Evolutionary conservation across 2,888 invertebrate genomes (phyloP).

Genomic region (Halocaridina rubra): DNA sequence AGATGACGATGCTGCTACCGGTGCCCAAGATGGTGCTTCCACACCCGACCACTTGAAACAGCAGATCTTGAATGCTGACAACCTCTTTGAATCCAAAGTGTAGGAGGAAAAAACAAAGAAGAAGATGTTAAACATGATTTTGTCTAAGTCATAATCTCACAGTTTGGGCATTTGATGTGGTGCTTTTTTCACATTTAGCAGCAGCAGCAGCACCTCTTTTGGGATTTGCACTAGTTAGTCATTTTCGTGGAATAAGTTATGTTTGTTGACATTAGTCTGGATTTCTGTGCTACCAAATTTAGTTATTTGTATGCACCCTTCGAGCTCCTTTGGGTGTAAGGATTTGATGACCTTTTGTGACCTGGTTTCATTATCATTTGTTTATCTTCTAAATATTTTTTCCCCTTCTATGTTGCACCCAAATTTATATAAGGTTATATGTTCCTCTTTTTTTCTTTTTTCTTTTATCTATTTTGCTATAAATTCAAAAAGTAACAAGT

Average conservation of each 20-base stretch:
- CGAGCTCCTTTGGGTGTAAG: too few species aligned
- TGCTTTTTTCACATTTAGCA: constrained; percentile 32
- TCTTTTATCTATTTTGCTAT: too few species aligned
- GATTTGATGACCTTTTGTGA: too few species aligned
- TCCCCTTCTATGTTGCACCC: too few species aligned
- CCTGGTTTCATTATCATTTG: too few species aligned
- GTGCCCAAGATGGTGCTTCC: constrained; percentile 26
- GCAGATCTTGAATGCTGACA: constrained; percentile 59
- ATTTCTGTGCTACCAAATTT: constrained; percentile 14
- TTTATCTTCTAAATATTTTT: too few species aligned
- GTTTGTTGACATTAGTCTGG: constrained; percentile 24
- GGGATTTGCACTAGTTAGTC: constrained; percentile 8
- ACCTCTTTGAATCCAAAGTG: constrained; percentile 61
- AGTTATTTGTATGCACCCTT: too few species aligned
- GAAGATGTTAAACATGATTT: neutral
- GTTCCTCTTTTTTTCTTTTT: too few species aligned
- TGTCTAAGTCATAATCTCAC: constrained; percentile 5
- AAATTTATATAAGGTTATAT: too few species aligned
- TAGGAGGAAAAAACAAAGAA: too few species aligned
- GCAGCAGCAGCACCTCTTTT: constrained; percentile 33
- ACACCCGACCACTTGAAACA: constrained; percentile 54
- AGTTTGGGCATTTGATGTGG: neutral
- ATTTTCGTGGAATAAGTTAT: constrained; percentile 48
- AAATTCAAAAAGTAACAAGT: too few species aligned
- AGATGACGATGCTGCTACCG: constrained; percentile 28